phyloP scores from a whole-genome alignment of 1,140 invertebrate species.

The Drosophila baimaii region DNA sequence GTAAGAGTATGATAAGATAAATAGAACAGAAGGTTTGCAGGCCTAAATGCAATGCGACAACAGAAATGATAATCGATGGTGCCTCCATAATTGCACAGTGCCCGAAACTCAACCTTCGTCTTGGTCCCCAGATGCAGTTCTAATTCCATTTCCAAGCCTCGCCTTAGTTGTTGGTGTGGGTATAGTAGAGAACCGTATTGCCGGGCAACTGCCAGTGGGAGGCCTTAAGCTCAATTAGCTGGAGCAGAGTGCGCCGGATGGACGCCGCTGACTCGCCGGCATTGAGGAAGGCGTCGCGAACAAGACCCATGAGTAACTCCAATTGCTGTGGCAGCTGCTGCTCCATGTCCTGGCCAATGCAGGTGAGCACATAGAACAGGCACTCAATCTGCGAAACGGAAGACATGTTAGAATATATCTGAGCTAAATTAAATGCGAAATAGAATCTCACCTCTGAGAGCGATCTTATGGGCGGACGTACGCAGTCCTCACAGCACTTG shows the following conservation, averaged over 20 bases:
- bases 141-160: not conserved
- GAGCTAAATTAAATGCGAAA: not conserved
- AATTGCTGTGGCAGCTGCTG: slow-evolving; percentile 91
- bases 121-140: slow-evolving; percentile 1
- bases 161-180: slow-evolving; percentile 86
- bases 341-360: slow-evolving; percentile 93
- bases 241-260: slow-evolving; percentile 92
- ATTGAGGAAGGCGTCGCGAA: slow-evolving; percentile 93
- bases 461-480: slow-evolving; percentile 91
- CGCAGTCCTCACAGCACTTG: slow-evolving; percentile 93
- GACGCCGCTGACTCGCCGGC: slow-evolving; percentile 87
- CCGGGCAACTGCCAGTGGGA: slow-evolving; percentile 95
- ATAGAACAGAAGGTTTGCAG: slow-evolving; percentile 63
- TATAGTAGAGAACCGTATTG: slow-evolving; percentile 94
- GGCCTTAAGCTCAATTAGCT: slow-evolving; percentile 94
- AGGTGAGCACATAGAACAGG: slow-evolving; percentile 93
- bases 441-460: slow-evolving; percentile 87
- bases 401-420: not conserved
- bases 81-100: slow-evolving; percentile 63
- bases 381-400: slow-evolving; percentile 89
- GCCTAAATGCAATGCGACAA: slow-evolving; percentile 78
- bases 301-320: slow-evolving; percentile 89
- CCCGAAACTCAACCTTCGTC: slow-evolving; percentile 29
- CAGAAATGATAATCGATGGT: slow-evolving; percentile 53
- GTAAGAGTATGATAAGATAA: slow-evolving; percentile 68